Conservation (phyloP, 2,888 invertebrate genomes). For the Anthophora plumipes region DNA sequence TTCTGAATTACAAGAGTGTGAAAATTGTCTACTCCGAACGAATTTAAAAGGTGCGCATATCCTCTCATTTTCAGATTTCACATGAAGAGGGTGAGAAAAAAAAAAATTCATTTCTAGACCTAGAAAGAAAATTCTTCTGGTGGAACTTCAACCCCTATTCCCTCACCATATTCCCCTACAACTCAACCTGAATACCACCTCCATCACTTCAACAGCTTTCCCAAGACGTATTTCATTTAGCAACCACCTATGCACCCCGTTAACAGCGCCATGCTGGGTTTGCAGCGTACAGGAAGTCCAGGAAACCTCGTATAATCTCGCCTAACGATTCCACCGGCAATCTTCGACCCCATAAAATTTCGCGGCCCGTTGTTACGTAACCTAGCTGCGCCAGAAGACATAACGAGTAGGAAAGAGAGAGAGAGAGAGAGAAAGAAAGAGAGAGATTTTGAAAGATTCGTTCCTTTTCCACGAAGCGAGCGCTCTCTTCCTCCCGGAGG, state of each 20-base stretch:
- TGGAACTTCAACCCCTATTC: no score
- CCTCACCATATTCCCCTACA: background rate
- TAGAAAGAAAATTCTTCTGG: no score
- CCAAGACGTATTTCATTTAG: slow-evolving; percentile 1
- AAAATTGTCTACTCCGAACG: no score
- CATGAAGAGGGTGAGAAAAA: no score
- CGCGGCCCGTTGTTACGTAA: slow-evolving; percentile 49
- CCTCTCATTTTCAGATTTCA: no score
- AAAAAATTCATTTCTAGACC: no score
- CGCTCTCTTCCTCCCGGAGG: slow-evolving; percentile 63
- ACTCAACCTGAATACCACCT: background rate
- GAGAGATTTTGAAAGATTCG: slow-evolving; percentile 61
- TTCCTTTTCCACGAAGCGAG: slow-evolving; percentile 42
- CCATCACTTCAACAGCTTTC: background rate
- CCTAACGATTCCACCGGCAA: slow-evolving; percentile 37
- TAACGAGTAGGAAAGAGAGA: background rate
- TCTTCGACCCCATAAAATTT: slow-evolving; percentile 44
- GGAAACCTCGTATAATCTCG: slow-evolving; percentile 35
- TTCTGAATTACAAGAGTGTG: no score
- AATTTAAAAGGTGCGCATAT: no score
- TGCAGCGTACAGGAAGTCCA: background rate
- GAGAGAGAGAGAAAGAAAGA: background rate
- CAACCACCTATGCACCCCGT: slow-evolving; percentile 7
- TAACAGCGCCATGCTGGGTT: background rate
- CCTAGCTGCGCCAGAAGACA: background rate